A percentile compares a stretch with the other conserved stretches of the same genome.
These are phyloP conservation scores for Nephila pilipes DNA, from an alignment of 1,140 invertebrate species.

Conservation along the genomic window DNA sequence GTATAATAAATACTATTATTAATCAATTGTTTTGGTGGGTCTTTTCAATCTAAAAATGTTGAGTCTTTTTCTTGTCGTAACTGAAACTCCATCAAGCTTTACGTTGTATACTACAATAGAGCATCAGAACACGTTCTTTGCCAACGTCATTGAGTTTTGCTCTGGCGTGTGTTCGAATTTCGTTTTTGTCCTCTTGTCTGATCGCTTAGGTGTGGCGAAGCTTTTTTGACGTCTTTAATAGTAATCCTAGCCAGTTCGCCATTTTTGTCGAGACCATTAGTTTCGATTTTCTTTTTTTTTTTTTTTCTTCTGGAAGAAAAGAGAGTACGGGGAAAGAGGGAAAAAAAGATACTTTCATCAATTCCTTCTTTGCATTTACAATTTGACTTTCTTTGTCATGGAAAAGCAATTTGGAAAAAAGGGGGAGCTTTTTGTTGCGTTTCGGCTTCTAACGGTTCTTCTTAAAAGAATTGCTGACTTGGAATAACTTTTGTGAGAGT, in stretches of 20 bases:
- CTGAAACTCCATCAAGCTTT: no score
- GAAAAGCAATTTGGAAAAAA: conserved; percentile 4
- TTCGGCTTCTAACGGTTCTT: background rate
- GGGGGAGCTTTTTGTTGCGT: background rate
- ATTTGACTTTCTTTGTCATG: conserved; percentile 3
- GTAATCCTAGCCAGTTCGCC: background rate
- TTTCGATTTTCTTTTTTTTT: background rate
- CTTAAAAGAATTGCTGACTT: background rate
- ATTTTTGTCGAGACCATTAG: conserved; percentile 2
- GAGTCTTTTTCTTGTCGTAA: background rate
- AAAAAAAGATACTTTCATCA: background rate
- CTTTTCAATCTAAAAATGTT: background rate
- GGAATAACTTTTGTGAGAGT: background rate
- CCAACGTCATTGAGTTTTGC: background rate
- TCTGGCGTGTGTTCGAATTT: background rate
- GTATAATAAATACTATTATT: no score
- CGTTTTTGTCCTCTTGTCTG: background rate
- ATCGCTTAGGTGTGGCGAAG: conserved; percentile 6
- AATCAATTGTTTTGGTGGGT: no score
- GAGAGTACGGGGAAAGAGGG: no score
- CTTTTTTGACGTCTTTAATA: background rate
- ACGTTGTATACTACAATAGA: no score
- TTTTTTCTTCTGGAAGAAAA: background rate
- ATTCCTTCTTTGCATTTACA: background rate
- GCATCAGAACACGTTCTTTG: background rate